Percentiles rank a stretch among this genome's conserved stretches.
Conservation (phyloP, 1,140 invertebrate species). For the Oreohelix idahoensis region DNA sequence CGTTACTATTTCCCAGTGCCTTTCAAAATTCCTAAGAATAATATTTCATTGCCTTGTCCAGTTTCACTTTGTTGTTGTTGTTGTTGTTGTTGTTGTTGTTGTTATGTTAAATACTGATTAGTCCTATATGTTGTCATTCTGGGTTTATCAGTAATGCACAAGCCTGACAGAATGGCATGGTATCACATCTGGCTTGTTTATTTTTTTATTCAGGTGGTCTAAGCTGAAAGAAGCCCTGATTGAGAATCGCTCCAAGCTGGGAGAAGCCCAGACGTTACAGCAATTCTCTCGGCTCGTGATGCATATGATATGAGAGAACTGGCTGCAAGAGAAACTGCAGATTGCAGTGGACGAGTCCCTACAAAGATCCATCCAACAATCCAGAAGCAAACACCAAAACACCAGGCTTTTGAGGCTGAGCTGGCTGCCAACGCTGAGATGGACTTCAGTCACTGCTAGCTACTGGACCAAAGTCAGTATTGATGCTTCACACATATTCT, state of each 20-base stretch:
- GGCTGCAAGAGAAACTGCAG: conserved; percentile 97
- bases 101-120: too few relatives aligned
- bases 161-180: too few relatives aligned
- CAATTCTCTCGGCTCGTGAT: conserved; percentile 99
- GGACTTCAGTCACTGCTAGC: conserved; percentile 95
- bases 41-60: too few relatives aligned
- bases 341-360: conserved; percentile 97
- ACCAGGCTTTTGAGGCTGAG: conserved; percentile 99
- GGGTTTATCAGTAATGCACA: too few relatives aligned
- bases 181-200: too few relatives aligned
- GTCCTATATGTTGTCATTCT: too few relatives aligned
- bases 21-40: too few relatives aligned
- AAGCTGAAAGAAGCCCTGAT: conserved; percentile 97
- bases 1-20: too few relatives aligned
- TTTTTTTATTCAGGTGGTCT: conserved; percentile 86
- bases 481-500: too few relatives aligned
- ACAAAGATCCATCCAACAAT: conserved; percentile 85
- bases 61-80: too few relatives aligned
- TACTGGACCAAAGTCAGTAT: conserved; percentile 87
- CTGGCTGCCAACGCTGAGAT: conserved; percentile 98
- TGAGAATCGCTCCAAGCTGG: conserved; percentile 94
- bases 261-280: conserved; percentile 98
- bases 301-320: conserved; percentile 99
- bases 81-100: too few relatives aligned
- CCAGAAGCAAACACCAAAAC: conserved; percentile 95